A percentile compares a stretch with the other conserved stretches of the same genome.
Conservation (phyloP, 2,113 vertebrate species). For the Bombycilla garrulus region DNA sequence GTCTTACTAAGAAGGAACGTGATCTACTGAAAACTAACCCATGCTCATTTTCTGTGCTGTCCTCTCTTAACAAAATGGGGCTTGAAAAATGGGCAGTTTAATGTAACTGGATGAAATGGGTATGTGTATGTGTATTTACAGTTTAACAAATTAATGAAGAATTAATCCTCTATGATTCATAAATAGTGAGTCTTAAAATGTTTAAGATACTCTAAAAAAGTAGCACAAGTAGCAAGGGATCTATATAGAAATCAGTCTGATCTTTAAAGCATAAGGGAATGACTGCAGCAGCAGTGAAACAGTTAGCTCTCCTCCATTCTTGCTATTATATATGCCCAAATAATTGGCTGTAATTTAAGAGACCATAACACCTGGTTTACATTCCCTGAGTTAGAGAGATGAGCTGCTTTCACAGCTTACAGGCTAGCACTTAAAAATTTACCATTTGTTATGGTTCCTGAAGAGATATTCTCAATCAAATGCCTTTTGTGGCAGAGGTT, state of each 20-base stretch:
- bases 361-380: background rate
- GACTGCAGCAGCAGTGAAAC: background rate
- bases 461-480: background rate
- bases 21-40: background rate
- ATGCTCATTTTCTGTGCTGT: background rate
- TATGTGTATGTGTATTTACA: background rate
- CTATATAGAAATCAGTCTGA: background rate
- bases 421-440: background rate
- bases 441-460: background rate
- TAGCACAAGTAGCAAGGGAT: background rate
- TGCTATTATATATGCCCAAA: background rate
- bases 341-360: background rate
- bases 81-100: background rate
- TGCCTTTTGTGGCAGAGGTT: background rate
- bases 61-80: background rate
- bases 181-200: background rate
- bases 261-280: background rate
- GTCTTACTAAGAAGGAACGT: background rate
- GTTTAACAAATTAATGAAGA: background rate
- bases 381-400: background rate
- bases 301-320: background rate
- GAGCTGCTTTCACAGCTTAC: background rate
- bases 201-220: background rate
- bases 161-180: background rate
- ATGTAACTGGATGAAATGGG: background rate